Percentiles rank a stretch among this genome's conserved stretches.
Evolutionary conservation across 2,797 vertebrate genomes (phyloP).

Genomic region (Enteromius mattozi): DNA sequence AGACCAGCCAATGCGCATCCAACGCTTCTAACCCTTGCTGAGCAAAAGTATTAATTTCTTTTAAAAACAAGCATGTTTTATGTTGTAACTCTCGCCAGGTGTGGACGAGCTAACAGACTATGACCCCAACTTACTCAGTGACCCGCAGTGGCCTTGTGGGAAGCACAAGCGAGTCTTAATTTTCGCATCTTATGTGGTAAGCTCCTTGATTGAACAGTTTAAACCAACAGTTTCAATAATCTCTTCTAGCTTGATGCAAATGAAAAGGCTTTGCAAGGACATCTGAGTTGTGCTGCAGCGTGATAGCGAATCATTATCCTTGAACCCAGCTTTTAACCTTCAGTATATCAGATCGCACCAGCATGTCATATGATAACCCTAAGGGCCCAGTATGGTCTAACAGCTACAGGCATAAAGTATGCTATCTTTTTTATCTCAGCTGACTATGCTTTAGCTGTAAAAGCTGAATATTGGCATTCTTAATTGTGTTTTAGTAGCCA

Average conservation of each 20-base stretch:
- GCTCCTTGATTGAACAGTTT: slow-evolving; percentile 37
- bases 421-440: slow-evolving; percentile 10
- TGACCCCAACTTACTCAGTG: slow-evolving; percentile 93
- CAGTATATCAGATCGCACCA: slow-evolving; percentile 8
- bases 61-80: not conserved
- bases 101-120: slow-evolving; percentile 86
- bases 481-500: not conserved
- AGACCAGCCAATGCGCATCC: too few species aligned
- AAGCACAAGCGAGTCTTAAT: slow-evolving; percentile 97
- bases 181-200: slow-evolving; percentile 97
- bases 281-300: not conserved
- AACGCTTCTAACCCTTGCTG: not conserved
- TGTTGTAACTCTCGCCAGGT: slow-evolving; percentile 70
- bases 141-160: slow-evolving; percentile 97
- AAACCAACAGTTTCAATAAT: not conserved
- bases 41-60: not conserved
- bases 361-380: slow-evolving; percentile 37
- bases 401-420: slow-evolving; percentile 12
- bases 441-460: slow-evolving; percentile 2
- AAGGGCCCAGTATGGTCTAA: slow-evolving; percentile 25
- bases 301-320: not conserved
- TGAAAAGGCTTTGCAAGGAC: not conserved
- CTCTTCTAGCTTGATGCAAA: not conserved
- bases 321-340: slow-evolving; percentile 2
- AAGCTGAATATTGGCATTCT: not conserved